Conservation (phyloP, 2,113 vertebrate species). For the Grammomys surdaster region DNA sequence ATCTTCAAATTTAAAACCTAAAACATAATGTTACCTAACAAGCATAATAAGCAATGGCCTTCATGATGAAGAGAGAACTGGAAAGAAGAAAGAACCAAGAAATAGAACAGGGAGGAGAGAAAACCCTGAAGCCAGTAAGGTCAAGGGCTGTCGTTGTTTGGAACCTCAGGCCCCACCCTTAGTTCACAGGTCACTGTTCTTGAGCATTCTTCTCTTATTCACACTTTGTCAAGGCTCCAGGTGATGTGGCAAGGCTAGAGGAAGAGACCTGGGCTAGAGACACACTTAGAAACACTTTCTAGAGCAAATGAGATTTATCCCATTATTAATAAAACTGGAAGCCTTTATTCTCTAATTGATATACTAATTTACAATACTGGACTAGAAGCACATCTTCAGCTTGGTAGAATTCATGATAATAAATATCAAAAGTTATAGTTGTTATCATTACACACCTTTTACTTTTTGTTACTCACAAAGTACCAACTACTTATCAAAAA, state of each 20-base stretch:
- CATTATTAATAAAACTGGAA: slow-evolving; percentile 3
- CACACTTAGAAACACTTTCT: not conserved
- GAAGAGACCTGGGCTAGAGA: not conserved
- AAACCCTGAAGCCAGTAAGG: not conserved
- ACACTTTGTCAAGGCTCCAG: not conserved
- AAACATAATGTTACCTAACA: not conserved
- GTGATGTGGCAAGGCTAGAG: not conserved
- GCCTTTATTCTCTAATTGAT: not conserved
- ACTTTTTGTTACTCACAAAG: not conserved
- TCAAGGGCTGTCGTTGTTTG: not conserved
- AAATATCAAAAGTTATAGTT: not conserved
- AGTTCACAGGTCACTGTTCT: not conserved
- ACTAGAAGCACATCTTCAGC: not conserved
- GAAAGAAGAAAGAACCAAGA: slow-evolving; percentile 28
- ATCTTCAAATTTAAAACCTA: slow-evolving; percentile 17
- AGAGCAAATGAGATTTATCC: slow-evolving; percentile 34
- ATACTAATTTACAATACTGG: not conserved
- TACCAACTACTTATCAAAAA: slow-evolving; percentile 7
- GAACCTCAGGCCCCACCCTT: not conserved
- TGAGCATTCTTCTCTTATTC: not conserved
- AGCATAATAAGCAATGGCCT: not conserved
- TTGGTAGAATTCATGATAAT: slow-evolving; percentile 2
- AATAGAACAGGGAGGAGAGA: not conserved
- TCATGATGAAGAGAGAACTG: not conserved
- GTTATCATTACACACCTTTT: not conserved